These are phyloP conservation scores for Macrosiphum euphorbiae DNA, from an alignment of 2,888 invertebrate species.

Conservation along the genomic window DNA sequence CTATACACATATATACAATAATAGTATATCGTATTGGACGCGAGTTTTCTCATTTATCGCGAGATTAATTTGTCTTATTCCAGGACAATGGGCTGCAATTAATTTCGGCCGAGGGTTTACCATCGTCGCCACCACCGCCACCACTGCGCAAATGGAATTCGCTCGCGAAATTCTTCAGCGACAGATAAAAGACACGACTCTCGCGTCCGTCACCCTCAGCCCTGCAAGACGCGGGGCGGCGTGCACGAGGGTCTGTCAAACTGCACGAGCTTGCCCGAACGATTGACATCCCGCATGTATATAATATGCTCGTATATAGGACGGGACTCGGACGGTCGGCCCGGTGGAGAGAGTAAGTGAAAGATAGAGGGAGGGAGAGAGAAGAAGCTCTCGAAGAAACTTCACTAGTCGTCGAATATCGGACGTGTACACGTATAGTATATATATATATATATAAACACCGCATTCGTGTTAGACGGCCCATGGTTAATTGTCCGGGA, in stretches of 20 bases:
- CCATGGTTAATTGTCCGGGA: slow-evolving; percentile 64
- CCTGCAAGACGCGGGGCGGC: neutral
- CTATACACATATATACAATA: neutral
- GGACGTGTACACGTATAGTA: slow-evolving; percentile 20
- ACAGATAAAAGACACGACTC: slow-evolving; percentile 57
- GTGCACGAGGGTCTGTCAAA: slow-evolving; percentile 47
- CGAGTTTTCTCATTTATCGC: slow-evolving; percentile 60
- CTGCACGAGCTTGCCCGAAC: slow-evolving; percentile 8
- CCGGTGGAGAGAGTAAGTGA: neutral
- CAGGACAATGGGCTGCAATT: slow-evolving; percentile 61
- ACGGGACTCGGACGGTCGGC: neutral
- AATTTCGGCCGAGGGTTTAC: slow-evolving; percentile 54
- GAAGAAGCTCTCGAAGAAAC: slow-evolving; percentile 30
- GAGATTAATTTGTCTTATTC: slow-evolving; percentile 64
- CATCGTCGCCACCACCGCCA: neutral
- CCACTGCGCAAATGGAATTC: neutral
- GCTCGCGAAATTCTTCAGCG: slow-evolving; percentile 42
- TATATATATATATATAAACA: slow-evolving; percentile 1
- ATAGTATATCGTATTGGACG: neutral
- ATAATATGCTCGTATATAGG: neutral
- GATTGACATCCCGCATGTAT: slow-evolving; percentile 50
- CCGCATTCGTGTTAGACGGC: slow-evolving; percentile 53
- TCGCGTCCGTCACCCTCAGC: neutral
- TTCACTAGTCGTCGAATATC: slow-evolving; percentile 5
- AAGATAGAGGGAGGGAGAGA: neutral